Percentiles rank a stretch among this genome's conserved stretches.
Conservation (phyloP, 64 coral and sea anemone species). For the Cladopsammia gracilis region DNA sequence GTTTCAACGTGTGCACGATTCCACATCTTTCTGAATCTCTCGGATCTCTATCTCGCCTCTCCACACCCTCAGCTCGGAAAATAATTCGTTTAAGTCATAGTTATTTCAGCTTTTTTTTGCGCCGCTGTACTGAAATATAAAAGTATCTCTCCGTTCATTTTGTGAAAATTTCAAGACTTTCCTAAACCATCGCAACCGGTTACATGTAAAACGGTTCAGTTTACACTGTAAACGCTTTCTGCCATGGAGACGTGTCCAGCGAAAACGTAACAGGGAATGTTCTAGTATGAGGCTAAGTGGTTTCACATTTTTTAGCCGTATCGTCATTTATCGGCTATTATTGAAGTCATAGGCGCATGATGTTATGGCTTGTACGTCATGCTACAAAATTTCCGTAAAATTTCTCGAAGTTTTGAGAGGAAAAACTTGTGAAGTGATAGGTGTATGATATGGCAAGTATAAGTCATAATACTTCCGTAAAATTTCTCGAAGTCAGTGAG, state of each 20-base stretch:
- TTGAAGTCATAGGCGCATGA: background rate
- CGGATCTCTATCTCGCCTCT: background rate
- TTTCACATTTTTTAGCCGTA: background rate
- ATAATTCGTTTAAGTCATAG: background rate
- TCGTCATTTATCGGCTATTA: background rate
- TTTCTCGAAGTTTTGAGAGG: constrained; percentile 12
- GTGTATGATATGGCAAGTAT: too few species aligned
- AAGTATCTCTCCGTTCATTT: background rate
- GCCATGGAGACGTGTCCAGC: background rate
- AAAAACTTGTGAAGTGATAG: too few species aligned
- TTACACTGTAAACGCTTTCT: background rate
- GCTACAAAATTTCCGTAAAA: background rate
- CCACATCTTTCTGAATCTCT: too few species aligned
- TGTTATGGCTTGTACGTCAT: background rate
- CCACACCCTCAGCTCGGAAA: background rate
- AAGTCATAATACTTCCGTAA: too few species aligned
- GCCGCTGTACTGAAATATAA: background rate
- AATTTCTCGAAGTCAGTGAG: too few species aligned
- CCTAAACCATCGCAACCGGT: background rate
- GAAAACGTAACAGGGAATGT: background rate
- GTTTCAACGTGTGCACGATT: background rate
- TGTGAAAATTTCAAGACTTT: background rate
- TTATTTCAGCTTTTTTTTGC: background rate
- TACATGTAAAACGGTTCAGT: background rate
- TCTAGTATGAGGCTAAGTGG: background rate